Evolutionary conservation across 1,140 invertebrate species (phyloP).

Genomic region (Monomorium pharaonis): DNA sequence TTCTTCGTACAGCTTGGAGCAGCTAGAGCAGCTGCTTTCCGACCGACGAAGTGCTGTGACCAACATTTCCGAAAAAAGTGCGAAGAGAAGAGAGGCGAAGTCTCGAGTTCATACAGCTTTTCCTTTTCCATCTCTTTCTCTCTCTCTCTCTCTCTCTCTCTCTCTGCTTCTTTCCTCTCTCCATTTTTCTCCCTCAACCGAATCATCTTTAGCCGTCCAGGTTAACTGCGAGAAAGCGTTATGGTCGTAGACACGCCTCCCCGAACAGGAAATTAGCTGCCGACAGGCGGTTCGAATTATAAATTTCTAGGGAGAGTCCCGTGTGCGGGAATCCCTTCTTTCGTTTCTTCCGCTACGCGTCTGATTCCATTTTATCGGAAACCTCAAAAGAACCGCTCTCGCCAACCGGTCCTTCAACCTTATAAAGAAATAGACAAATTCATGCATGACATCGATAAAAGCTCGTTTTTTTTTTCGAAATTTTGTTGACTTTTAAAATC

Average conservation of each 20-base stretch:
- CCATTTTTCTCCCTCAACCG: not conserved
- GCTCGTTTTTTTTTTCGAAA: not conserved
- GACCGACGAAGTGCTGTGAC: constrained; percentile 10
- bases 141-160: not conserved
- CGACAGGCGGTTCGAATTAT: constrained; percentile 75
- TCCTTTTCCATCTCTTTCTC: not conserved
- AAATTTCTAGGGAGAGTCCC: constrained; percentile 65
- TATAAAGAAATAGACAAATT: not conserved
- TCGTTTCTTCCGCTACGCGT: constrained; percentile 46
- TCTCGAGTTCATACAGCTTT: constrained; percentile 1
- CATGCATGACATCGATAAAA: not conserved
- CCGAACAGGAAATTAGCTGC: constrained; percentile 74
- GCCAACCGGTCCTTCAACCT: not conserved
- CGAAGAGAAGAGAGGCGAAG: constrained; percentile 9
- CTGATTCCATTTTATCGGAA: constrained; percentile 58
- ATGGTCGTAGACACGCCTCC: constrained; percentile 42
- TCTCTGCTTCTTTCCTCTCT: not conserved
- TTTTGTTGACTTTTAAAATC: not conserved
- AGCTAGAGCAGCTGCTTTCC: constrained; percentile 42
- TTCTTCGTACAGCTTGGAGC: constrained; percentile 12
- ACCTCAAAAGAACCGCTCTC: constrained; percentile 49
- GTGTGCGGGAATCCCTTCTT: constrained; percentile 29
- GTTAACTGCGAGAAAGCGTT: constrained; percentile 54
- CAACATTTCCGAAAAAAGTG: constrained; percentile 49
- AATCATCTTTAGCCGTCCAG: not conserved